Base-by-base conservation (phyloP, 2,113 vertebrate species). In the Thryonomys swinderianus region DNA sequence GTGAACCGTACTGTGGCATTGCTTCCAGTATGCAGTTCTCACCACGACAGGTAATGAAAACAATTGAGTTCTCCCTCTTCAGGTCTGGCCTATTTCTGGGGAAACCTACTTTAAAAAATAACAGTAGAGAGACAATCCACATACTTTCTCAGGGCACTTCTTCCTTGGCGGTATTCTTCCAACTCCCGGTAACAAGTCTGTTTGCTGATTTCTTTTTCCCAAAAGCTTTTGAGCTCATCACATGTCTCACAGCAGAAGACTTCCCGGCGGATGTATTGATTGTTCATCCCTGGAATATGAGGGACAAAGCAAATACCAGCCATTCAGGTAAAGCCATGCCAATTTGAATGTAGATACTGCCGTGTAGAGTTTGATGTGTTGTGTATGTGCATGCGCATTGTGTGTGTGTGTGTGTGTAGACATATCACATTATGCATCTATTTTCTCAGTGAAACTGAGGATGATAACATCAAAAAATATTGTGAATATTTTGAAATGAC, bases 171-270 rank as follows among this genome's bases (percentile, higher is more conserved):
- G 67, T 98, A 96, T 92, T 98, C 98, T 90, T 99, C 98, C 55
- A 96, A 97, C 91, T 98, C 97, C 37, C 98, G 96, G 32, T 98
- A 98, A 21, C 81, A 98, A 64, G 98, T 98, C 95, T 99, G 98
- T 37, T 98, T 98, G 91, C 98, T 98, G 48, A 99, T 99, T 91
- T 98, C 98, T 90, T 98, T 98, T 97, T 99, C 98, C 98, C 98
- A 99, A 97, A 99, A 98, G 96, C 98, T 98, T 95, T 98, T 98
- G 97, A 99, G 98, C 95, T 98, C 98, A 2, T 73, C 85, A 11
- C 98, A 98, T 10, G 98, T 98, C 97, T 98, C 98, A 21, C 98
- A 98, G 25, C 98, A 98, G 78, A 98, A 97, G 62, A 99, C 98
- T 95, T 99, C 98, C n/a, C 98, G 97, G 27, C 98, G 98, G 78